Evolutionary conservation across 2,113 vertebrate genomes (phyloP).

Genomic region (Barnardius zonarius): DNA sequence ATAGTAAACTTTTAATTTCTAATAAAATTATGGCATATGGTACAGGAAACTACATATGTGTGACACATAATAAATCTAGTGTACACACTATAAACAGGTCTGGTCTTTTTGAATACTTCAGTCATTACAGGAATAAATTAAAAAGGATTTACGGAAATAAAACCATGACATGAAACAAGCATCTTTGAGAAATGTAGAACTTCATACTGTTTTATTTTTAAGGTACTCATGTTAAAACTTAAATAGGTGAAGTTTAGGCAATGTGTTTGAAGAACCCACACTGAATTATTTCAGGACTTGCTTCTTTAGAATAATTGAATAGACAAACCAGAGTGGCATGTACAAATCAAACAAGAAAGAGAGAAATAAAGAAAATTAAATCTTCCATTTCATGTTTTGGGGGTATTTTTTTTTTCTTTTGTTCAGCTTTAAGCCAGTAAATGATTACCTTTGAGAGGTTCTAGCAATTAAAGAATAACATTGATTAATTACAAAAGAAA

Average conservation of each 20-base stretch:
- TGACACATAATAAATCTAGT: neutral
- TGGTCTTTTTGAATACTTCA: neutral
- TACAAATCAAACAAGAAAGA: neutral
- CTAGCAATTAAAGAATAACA: conserved; percentile 57
- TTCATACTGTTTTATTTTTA: neutral
- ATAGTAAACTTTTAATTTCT: neutral
- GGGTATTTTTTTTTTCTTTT: neutral
- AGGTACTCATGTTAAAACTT: neutral
- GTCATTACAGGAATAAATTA: neutral
- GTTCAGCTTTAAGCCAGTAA: conserved; percentile 37
- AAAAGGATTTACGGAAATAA: neutral
- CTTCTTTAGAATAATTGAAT: neutral
- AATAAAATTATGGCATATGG: neutral
- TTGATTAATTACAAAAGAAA: conserved; percentile 64
- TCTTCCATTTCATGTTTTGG: neutral
- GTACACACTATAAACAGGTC: neutral
- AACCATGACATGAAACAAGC: neutral
- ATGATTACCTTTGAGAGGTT: conserved; percentile 42
- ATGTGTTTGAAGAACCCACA: neutral
- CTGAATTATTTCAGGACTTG: neutral
- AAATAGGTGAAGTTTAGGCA: neutral
- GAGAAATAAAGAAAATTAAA: neutral
- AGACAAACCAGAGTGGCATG: neutral
- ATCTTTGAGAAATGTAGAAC: neutral
- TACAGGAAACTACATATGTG: neutral